Conservation (phyloP, 2,113 vertebrate genomes). For the Syrrhaptes paradoxus region DNA sequence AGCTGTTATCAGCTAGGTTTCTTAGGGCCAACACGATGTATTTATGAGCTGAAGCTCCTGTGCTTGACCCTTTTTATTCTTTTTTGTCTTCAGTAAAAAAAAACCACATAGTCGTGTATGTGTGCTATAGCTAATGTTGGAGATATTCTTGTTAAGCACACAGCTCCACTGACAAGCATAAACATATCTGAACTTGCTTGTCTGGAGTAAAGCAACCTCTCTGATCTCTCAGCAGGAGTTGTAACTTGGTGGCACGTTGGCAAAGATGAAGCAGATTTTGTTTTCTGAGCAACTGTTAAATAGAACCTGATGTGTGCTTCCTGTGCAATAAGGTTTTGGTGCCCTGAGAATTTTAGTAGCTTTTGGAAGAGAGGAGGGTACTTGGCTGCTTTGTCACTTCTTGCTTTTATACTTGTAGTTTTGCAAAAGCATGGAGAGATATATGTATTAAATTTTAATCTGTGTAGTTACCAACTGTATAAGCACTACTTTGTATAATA, state of each 20-base stretch:
- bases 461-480: not conserved
- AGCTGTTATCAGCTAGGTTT: not conserved
- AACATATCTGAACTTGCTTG: not conserved
- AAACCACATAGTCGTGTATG: not conserved
- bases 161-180: not conserved
- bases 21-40: not conserved
- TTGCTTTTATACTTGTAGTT: not conserved
- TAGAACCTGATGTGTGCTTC: not conserved
- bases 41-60: conserved; percentile 28
- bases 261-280: not conserved
- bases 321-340: not conserved
- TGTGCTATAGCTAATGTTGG: not conserved
- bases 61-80: not conserved
- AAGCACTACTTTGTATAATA: not conserved
- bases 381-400: not conserved
- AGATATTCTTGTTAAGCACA: not conserved
- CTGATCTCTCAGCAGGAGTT: not conserved
- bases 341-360: not conserved
- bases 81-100: not conserved
- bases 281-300: not conserved
- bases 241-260: not conserved
- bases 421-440: not conserved
- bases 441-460: not conserved
- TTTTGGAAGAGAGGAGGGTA: not conserved
- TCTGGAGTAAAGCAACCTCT: not conserved